Percentiles rank a stretch among this genome's conserved stretches.
These are phyloP conservation scores for Pararge aegeria DNA, from an alignment of 1,140 invertebrate species.

Conservation along the genomic window DNA sequence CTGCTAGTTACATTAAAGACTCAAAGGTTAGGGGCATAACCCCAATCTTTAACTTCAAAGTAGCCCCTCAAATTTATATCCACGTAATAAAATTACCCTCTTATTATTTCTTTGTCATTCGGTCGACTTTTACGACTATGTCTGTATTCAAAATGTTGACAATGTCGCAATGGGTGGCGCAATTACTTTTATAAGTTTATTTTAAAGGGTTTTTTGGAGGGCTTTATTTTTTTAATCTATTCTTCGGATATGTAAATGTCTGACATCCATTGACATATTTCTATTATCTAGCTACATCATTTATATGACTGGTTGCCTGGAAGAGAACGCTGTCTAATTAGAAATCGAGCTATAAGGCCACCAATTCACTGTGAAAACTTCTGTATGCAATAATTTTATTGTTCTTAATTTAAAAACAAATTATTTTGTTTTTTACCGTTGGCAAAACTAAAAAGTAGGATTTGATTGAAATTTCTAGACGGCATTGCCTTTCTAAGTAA, in stretches of 20 bases:
- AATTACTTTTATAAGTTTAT: conserved; percentile 12
- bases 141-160: conserved; percentile 31
- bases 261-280: neutral
- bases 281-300: too few species aligned
- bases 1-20: neutral
- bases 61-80: conserved; percentile 22
- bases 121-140: conserved; percentile 31
- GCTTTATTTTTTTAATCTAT: conserved; percentile 5
- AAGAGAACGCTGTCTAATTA: too few species aligned
- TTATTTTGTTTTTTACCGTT: too few species aligned
- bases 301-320: too few species aligned
- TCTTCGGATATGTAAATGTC: neutral
- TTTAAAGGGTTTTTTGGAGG: conserved; percentile 12
- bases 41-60: conserved; percentile 8
- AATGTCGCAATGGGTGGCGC: conserved; percentile 29
- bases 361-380: too few species aligned
- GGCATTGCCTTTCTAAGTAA: too few species aligned
- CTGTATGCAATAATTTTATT: too few species aligned
- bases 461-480: too few species aligned
- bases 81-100: conserved; percentile 35
- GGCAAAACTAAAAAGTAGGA: too few species aligned
- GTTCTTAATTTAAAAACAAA: too few species aligned
- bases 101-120: conserved; percentile 31
- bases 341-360: too few species aligned
- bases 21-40: conserved; percentile 8